Evolutionary conservation across 2,797 vertebrate genomes (phyloP), one percentile per base, ranked within the genome.

Genomic region (Limosa lapponica): DNA sequence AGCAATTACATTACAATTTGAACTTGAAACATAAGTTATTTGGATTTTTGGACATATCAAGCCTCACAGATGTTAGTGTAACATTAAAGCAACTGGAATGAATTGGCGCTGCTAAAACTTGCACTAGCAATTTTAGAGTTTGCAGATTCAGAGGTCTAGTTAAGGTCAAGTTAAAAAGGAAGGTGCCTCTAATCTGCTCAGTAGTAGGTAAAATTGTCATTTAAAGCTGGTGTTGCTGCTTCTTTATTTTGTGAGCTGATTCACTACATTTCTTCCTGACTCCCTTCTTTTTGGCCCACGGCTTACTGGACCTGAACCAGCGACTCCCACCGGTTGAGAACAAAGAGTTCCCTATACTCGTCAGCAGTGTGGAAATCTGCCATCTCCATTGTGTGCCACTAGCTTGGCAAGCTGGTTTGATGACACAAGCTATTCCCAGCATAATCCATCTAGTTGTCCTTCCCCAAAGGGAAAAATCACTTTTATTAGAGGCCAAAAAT

Each of bases 401-500:
- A 48, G 43, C 58, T 97, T 97, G 83, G 81, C 89, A 95, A 89
- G 32, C 39, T 22, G 25, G n/a, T 73, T 62, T 51, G 73, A 72
- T 87, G 82, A 80, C 65, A 88, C 87, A 96, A 82, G 30, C 54
- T 88, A 49, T 91, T 92, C 64, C 32, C 69, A 93, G 78, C 11
- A 87, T 52, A 96, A 93, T 93, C 51, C 72, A 70, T 93, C 89
- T 62, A 41, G 39, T n/a, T 90, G 55, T 66, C 61, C 94, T 89
- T 93, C 39, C 59, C 62, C 34, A 95, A 74, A 85, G 36, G 87
- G 51, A 89, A 94, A 87, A 41, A 91, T 73, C 18, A 43, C 62
- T 93, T 97, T 97, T 93, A 77, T 85, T 81, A 91, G 46, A 95
- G 62, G 77, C 77, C 71, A 94, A 92, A 96, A 88, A 10, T 5